Base-by-base conservation (phyloP, 2,113 vertebrate genomes). In the Prunella fulvescens region DNA sequence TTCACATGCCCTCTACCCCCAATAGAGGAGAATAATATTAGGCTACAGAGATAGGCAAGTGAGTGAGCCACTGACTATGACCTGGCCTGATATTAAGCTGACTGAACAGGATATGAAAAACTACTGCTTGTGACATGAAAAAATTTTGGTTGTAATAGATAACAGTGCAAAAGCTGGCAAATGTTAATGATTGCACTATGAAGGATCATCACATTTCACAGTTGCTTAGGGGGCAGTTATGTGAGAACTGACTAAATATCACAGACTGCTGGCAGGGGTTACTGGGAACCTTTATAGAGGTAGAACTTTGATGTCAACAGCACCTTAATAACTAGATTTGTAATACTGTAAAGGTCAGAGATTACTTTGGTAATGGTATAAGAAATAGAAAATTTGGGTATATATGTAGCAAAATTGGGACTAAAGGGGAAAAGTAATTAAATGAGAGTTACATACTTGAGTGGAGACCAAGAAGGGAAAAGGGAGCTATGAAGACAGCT, bases 171-270 rank as follows among this genome's bases (percentile, higher is more conserved):
- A 29, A 82, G 47, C 60, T 91, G 60, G 64, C 11, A 91, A 91
- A 92, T 58, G 69, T 81, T 95, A 92, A 86, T 47, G 54, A 37
- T 42, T n/a, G 6, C 19, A 37, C 20, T 61, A 42, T 54, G 60
- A 92, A 88, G 33, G 37, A 89, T 6, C 2, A 69, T 81, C 72
- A 86, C 50, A 92, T 86, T 93, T 92, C 77, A 58, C 23, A 84
- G 54, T 51, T 91, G 39, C 39, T 86, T 70, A 45, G 47, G 33
- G 51, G 51, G 3, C 16, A 86, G 29, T 81, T 91, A 66, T 22
- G 9, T 69, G 72, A 88, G 54, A 93, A 73, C 16, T 48, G 33
- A 23, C 45, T 88, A 88, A 96, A 91, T 86, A 95, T 57, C 80
- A 88, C 18, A 73, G 22, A 35, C 29, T 1, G 3, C 64, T 95